phyloP scores from a whole-genome alignment of 2,797 vertebrate species.

The Capromys pilorides region DNA sequence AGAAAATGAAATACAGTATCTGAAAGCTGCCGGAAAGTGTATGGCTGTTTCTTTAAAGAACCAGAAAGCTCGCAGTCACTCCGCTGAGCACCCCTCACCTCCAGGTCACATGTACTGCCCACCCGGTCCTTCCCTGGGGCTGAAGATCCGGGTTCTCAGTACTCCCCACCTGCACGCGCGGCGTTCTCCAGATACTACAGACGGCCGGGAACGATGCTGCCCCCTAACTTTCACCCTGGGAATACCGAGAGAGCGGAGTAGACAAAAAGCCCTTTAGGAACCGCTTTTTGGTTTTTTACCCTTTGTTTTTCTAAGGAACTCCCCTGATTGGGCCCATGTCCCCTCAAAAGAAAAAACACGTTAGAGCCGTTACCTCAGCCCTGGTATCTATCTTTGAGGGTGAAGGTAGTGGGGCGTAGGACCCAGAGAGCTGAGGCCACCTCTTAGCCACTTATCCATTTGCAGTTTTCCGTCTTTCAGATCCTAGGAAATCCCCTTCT shows the following conservation, averaged over 20 bases:
- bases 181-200: neutral
- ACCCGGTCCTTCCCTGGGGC: fast-evolving
- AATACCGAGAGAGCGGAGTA: neutral
- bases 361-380: neutral
- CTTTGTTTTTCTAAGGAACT: neutral
- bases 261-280: neutral
- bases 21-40: neutral
- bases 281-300: too few relatives aligned
- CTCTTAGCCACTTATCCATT: neutral
- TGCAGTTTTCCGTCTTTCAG: neutral
- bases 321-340: neutral
- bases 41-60: conserved; percentile 56
- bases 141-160: fast-evolving
- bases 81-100: too few relatives aligned
- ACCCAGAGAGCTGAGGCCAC: neutral
- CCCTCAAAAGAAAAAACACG: neutral
- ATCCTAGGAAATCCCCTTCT: neutral
- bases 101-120: neutral
- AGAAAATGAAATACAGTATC: conserved; percentile 41
- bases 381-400: neutral
- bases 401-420: neutral
- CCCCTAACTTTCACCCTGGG: neutral
- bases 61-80: neutral
- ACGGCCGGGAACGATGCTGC: neutral
- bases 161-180: neutral